Evolutionary conservation across 2,888 invertebrate species (phyloP), one percentile per base, ranked within the genome.

Genomic region (Aleiodes leptofemur): DNA sequence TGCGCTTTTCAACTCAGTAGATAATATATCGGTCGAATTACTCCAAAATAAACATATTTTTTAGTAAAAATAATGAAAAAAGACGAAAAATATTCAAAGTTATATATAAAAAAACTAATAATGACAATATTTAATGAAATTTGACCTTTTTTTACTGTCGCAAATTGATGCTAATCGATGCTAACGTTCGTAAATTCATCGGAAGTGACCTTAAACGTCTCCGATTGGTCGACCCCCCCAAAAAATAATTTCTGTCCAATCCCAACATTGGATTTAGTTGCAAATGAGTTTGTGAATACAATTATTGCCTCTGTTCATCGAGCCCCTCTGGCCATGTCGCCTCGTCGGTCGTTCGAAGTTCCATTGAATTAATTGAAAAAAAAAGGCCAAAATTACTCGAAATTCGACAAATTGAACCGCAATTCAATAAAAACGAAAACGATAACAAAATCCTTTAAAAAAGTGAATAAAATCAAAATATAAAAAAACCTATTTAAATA

Each of bases 291-390:
- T 70, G 43, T 55, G 70, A 56, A 70, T 70, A 34, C 53, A 34
- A n/a, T 16, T 48, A 8, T 64, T 29, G 43, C 8, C 43, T 14
- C 53, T 69, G 69, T 55, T 43, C 55, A 55, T 31, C 70, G 56
- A 56, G 56, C 70, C 43, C 70, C 23, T 56, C 38, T 56, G 70
- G 70, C 70, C 70, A 56, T 56, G 55, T 56, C 56, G 70, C 70
- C 70, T 56, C 68, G 68, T 68, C 34, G 69, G 55, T 70, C 34
- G 11, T 43, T 70, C 70, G 55, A 70, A 70, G 70, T 43, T 70
- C 16, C 70, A 56, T 64, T 48, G 43, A 64, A 23, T 64, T 64
- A 59, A 64, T 64, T 64, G 48, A 43, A 64, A 43, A 64, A 64
- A 48, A 23, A 43, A 64, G 23, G 16, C 43, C 43, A 7, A 13